Conservation (phyloP, 2,888 invertebrate genomes). For the Volucella inanis region DNA sequence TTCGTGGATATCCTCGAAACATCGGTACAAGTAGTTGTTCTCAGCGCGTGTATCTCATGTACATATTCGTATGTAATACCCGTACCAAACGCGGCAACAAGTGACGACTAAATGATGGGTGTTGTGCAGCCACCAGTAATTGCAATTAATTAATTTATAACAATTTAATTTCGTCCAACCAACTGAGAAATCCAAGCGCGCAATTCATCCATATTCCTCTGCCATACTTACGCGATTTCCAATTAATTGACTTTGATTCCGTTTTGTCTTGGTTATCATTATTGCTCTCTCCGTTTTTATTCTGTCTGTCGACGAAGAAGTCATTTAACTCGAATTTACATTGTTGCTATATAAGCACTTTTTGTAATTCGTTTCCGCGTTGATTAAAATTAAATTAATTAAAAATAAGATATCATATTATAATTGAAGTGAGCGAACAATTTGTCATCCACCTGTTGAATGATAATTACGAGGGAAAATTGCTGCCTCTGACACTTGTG, state of each 20-base stretch:
- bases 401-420: constrained; percentile 39
- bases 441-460: constrained; percentile 37
- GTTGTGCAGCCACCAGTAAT: constrained; percentile 65
- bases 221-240: constrained; percentile 50
- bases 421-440: constrained; percentile 35
- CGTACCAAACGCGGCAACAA: constrained; percentile 69
- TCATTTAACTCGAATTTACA: constrained; percentile 34
- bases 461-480: constrained; percentile 12
- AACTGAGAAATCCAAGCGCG: constrained; percentile 41
- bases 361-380: constrained; percentile 8
- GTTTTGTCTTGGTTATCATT: not conserved
- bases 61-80: not conserved
- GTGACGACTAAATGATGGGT: constrained; percentile 65
- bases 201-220: constrained; percentile 53
- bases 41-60: constrained; percentile 29
- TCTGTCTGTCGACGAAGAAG: constrained; percentile 25
- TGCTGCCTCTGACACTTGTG: constrained; percentile 28
- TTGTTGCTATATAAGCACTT: not conserved
- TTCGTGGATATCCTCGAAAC: constrained; percentile 38
- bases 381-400: constrained; percentile 49
- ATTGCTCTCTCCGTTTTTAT: not conserved
- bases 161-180: constrained; percentile 76
- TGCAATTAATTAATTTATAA: constrained; percentile 81
- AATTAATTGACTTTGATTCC: constrained; percentile 71
- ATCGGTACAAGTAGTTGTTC: not conserved